Conservation (phyloP, 2,888 invertebrate genomes). For the Dendrolimus houi region DNA sequence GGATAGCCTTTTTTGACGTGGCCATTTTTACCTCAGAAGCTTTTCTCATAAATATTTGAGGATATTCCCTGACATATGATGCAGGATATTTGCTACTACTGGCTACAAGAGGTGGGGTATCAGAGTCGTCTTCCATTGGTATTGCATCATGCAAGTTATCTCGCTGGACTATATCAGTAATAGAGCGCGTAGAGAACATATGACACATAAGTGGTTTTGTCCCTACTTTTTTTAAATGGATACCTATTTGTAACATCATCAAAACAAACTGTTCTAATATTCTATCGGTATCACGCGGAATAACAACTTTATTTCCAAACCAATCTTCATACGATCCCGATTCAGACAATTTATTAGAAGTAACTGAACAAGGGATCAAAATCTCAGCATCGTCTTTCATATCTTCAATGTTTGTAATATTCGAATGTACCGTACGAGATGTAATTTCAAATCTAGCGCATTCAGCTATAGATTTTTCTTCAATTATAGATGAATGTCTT, state of each 20-base stretch:
- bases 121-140: conserved; percentile 27
- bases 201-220: conserved; percentile 12
- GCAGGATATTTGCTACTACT: conserved; percentile 39
- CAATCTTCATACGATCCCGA: conserved; percentile 49
- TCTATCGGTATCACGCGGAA: conserved; percentile 56
- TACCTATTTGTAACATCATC: conserved; percentile 53
- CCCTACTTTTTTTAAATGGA: conserved; percentile 36
- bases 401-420: conserved; percentile 26
- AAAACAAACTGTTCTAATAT: conserved; percentile 60
- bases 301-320: conserved; percentile 43
- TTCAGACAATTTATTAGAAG: conserved; percentile 34
- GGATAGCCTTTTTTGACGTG: conserved; percentile 9
- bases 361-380: conserved; percentile 21
- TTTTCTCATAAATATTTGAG: conserved; percentile 60
- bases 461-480: conserved; percentile 5
- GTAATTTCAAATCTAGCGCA: conserved; percentile 13
- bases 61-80: conserved; percentile 57
- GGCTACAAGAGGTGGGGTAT: conserved; percentile 42
- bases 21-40: conserved; percentile 19
- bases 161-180: neutral
- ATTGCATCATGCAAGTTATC: neutral
- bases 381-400: conserved; percentile 18
- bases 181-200: neutral
- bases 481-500: conserved; percentile 10
- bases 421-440: conserved; percentile 17